phyloP scores from a whole-genome alignment of 2,797 vertebrate species.

The Pseudopleuronectes americanus region DNA sequence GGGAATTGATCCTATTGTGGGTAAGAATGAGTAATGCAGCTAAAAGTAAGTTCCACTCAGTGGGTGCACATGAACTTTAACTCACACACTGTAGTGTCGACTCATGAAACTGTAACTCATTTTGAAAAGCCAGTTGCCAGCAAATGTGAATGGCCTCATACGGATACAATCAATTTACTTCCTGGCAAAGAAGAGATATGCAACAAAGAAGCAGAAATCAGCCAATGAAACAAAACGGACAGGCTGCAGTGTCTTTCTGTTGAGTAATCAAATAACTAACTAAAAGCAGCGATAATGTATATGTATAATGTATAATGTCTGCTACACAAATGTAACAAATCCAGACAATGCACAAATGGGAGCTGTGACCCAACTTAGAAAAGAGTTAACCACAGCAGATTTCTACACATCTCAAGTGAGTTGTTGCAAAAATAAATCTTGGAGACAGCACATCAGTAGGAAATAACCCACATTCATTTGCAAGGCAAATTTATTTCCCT shows the following conservation, averaged over 20 bases:
- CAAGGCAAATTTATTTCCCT: constrained; percentile 61
- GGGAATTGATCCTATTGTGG: constrained; percentile 38
- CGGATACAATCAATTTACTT: constrained; percentile 37
- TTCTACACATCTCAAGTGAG: constrained; percentile 53
- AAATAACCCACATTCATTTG: constrained; percentile 55
- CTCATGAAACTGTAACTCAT: constrained; percentile 50
- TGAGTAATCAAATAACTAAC: constrained; percentile 53
- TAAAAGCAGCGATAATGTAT: constrained; percentile 31
- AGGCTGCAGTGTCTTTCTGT: constrained; percentile 23
- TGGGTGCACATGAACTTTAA: constrained; percentile 51
- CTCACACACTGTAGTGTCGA: constrained; percentile 35
- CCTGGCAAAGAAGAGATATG: constrained; percentile 29
- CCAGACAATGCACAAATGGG: constrained; percentile 27
- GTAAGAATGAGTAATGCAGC: constrained; percentile 54
- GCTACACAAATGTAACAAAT: constrained; percentile 34
- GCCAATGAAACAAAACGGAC: constrained; percentile 22
- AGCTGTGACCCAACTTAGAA: constrained; percentile 40
- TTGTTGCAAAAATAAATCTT: constrained; percentile 61
- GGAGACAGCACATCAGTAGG: constrained; percentile 48
- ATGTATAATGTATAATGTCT: constrained; percentile 2
- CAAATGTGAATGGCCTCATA: constrained; percentile 27
- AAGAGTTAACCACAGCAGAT: constrained; percentile 57
- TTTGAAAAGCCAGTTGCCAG: constrained; percentile 38
- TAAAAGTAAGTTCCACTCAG: constrained; percentile 42
- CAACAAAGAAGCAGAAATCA: constrained; percentile 17